Conservation (phyloP, 2,113 vertebrate species). For the Apteryx owenii region DNA sequence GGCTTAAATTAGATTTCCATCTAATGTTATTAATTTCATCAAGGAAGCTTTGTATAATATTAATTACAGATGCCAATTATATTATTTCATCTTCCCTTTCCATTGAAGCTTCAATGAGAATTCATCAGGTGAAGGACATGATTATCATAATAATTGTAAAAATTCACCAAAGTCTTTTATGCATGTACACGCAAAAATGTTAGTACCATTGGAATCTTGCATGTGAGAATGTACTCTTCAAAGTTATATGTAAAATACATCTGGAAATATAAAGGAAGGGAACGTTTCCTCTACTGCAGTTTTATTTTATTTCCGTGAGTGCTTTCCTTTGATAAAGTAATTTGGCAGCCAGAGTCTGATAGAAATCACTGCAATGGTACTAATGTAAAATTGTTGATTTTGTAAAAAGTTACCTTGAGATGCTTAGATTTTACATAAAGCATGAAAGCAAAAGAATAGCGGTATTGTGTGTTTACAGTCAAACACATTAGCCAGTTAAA, state of each 20-base stretch:
- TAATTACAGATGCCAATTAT: slow-evolving; percentile 77
- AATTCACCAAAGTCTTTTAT: slow-evolving; percentile 3
- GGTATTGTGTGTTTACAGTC: background rate
- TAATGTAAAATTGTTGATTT: background rate
- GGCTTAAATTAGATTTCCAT: slow-evolving; percentile 77
- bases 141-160: slow-evolving; percentile 74
- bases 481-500: background rate
- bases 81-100: slow-evolving; percentile 76
- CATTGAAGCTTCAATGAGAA: slow-evolving; percentile 78
- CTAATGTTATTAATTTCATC: slow-evolving; percentile 78
- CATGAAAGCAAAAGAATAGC: background rate
- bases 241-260: slow-evolving; percentile 36
- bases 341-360: background rate
- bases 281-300: background rate
- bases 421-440: background rate
- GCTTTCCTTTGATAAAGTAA: background rate
- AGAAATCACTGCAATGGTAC: background rate
- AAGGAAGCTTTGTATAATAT: slow-evolving; percentile 76
- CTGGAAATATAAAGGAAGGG: slow-evolving; percentile 17
- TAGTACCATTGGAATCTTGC: background rate
- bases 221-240: slow-evolving; percentile 38
- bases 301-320: background rate
- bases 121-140: slow-evolving; percentile 73
- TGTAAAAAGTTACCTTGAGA: background rate
- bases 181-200: background rate